A percentile compares a stretch with the other conserved stretches of the same genome.
Conservation (phyloP, 2,113 vertebrate species). For the Nibea albiflora region DNA sequence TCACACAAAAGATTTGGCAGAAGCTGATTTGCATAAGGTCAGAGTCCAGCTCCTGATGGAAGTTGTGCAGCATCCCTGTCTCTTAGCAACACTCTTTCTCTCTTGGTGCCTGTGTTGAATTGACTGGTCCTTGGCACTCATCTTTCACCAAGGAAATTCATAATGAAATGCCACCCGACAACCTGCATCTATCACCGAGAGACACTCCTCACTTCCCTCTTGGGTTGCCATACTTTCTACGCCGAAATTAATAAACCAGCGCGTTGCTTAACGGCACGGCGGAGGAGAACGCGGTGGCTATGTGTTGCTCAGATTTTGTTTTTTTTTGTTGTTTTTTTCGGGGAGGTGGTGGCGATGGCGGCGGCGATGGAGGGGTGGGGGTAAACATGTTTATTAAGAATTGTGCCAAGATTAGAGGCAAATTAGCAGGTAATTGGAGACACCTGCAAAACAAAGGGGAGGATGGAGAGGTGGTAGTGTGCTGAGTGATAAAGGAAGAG, state of each 20-base stretch:
- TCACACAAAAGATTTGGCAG: conserved; percentile 92
- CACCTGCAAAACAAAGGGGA: conserved; percentile 88
- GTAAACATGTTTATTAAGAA: conserved; percentile 81
- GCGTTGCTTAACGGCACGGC: conserved; percentile 81
- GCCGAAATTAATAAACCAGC: conserved; percentile 88
- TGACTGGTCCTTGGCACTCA: conserved; percentile 96
- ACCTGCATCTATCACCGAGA: conserved; percentile 93
- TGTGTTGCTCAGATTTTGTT: conserved; percentile 34
- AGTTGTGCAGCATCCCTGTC: conserved; percentile 98
- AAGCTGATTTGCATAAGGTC: conserved; percentile 98
- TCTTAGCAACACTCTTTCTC: conserved; percentile 98
- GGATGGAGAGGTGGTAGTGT: conserved; percentile 83
- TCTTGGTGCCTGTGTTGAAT: conserved; percentile 92
- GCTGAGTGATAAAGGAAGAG: conserved; percentile 69
- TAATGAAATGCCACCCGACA: conserved; percentile 97
- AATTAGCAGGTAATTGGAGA: conserved; percentile 91
- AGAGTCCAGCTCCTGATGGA: conserved; percentile 93
- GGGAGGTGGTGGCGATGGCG: background rate
- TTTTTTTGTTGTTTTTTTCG: too few species aligned
- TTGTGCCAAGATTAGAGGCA: conserved; percentile 86
- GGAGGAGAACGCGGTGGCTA: conserved; percentile 43
- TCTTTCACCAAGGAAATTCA: conserved; percentile 94
- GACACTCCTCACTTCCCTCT: conserved; percentile 83
- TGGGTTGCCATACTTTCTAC: conserved; percentile 77
- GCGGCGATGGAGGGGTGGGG: background rate